phyloP scores from a whole-genome alignment of 1,140 invertebrate genomes.

The Muscidifurax raptorellus region DNA sequence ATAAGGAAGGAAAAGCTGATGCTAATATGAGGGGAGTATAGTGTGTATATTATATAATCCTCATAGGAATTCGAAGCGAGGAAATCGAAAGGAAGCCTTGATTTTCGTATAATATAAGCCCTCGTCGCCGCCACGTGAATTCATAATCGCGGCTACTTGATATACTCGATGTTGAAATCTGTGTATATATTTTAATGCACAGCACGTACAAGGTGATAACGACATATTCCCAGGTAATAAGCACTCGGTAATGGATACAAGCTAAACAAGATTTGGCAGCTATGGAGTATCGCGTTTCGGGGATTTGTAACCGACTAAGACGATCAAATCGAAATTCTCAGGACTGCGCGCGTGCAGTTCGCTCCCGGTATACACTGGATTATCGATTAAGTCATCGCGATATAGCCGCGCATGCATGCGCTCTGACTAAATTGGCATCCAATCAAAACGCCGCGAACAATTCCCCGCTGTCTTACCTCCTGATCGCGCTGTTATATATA shows the following conservation, averaged over 20 bases:
- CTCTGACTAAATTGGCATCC: background rate
- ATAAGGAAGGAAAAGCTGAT: no score
- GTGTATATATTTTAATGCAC: no score
- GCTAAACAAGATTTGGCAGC: background rate
- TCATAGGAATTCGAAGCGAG: background rate
- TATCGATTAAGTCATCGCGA: conserved; percentile 14
- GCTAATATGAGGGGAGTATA: no score
- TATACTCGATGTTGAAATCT: no score
- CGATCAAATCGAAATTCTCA: background rate
- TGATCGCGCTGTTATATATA: no score
- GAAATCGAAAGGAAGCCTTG: background rate
- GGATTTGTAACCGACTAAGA: background rate
- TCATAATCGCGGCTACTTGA: no score
- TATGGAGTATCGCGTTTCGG: background rate
- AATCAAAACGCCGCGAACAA: background rate
- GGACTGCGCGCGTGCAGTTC: background rate
- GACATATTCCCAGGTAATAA: background rate
- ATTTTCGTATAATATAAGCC: background rate
- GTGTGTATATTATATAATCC: background rate
- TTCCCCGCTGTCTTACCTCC: no score
- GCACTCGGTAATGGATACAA: background rate
- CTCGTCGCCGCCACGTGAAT: background rate
- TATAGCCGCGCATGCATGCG: background rate
- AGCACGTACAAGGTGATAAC: no score
- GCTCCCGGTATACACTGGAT: background rate